Evolutionary conservation across 1,140 invertebrate species (phyloP).

Genomic region (Battus philenor): DNA sequence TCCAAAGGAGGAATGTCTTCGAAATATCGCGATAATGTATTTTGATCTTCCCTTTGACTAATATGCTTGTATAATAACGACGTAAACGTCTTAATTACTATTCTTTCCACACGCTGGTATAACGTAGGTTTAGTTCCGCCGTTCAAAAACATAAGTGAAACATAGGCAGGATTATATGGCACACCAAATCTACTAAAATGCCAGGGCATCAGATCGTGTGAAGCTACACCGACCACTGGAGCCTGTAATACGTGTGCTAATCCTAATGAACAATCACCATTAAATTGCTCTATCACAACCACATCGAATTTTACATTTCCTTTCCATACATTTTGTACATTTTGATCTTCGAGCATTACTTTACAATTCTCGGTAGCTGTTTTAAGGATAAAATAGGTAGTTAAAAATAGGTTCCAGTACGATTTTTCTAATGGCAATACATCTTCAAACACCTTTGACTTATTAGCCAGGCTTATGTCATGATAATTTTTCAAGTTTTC

Average conservation of each 20-base stretch:
- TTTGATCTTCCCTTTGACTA: constrained; percentile 12
- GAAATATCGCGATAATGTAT: constrained; percentile 68
- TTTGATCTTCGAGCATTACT: constrained; percentile 41
- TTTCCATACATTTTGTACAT: constrained; percentile 59
- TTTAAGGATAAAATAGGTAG: constrained; percentile 24
- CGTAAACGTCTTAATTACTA: constrained; percentile 1
- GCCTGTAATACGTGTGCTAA: constrained; percentile 78
- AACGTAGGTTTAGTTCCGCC: constrained; percentile 58
- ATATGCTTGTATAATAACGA: neutral
- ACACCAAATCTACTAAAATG: constrained; percentile 74
- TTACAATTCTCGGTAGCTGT: constrained; percentile 52
- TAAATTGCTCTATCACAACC: constrained; percentile 81
- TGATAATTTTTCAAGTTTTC: constrained; percentile 76
- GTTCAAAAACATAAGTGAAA: constrained; percentile 62
- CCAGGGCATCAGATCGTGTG: constrained; percentile 77
- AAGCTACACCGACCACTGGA: constrained; percentile 77
- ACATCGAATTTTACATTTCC: constrained; percentile 77
- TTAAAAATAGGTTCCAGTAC: constrained; percentile 31
- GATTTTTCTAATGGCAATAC: constrained; percentile 36
- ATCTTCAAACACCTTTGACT: constrained; percentile 37
- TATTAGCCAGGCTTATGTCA: constrained; percentile 73
- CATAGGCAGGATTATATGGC: constrained; percentile 74
- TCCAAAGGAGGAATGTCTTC: constrained; percentile 77
- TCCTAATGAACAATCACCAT: constrained; percentile 80
- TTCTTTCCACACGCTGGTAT: constrained; percentile 4